Evolutionary conservation across 2,797 vertebrate species (phyloP).

Genomic region (Clarias fuscus): DNA sequence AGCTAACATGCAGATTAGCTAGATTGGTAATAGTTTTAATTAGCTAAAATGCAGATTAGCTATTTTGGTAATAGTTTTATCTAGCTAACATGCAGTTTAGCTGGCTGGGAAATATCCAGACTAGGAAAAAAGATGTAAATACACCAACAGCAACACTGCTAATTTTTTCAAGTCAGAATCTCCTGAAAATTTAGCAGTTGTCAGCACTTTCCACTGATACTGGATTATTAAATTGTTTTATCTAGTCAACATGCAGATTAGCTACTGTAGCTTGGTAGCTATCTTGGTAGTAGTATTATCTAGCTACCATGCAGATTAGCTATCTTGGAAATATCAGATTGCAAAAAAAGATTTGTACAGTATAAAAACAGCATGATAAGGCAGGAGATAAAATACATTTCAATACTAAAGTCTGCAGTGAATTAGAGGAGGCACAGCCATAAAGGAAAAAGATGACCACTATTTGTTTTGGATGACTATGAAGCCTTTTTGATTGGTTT

Average conservation of each 20-base stretch:
- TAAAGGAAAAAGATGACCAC: neutral
- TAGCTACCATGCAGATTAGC: too few relatives aligned
- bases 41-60: too few relatives aligned
- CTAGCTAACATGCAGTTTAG: too few relatives aligned
- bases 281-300: too few relatives aligned
- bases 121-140: too few relatives aligned
- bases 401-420: too few relatives aligned
- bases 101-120: too few relatives aligned
- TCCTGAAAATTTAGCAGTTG: neutral
- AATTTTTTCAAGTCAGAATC: neutral
- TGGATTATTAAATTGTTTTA: neutral
- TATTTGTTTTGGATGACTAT: neutral
- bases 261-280: neutral
- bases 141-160: neutral
- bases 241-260: too few relatives aligned
- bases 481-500: slow-evolving; percentile 2
- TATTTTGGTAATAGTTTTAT: too few relatives aligned
- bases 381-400: neutral
- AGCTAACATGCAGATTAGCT: too few relatives aligned
- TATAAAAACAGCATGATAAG: neutral
- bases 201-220: neutral
- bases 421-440: neutral
- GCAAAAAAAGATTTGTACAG: neutral
- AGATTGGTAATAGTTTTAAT: too few relatives aligned
- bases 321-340: neutral